Percentiles rank a stretch among this genome's conserved stretches.
phyloP scores from a whole-genome alignment of 2,797 vertebrate genomes.

The Buphagus erythrorhynchus region DNA sequence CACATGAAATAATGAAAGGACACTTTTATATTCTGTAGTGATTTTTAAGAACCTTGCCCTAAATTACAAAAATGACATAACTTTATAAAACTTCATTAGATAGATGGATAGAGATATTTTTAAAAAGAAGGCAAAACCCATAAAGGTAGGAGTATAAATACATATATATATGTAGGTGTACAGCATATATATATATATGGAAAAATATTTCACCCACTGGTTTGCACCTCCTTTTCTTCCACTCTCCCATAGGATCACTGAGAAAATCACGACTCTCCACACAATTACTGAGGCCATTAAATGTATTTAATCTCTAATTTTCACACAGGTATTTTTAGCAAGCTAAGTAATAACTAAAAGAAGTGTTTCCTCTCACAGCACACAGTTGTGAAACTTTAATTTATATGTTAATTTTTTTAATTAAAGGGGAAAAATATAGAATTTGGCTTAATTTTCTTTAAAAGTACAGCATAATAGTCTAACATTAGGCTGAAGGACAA shows the following conservation, averaged over 20 bases:
- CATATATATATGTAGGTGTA: neutral
- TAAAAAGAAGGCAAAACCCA: fast-evolving
- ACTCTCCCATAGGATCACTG: neutral
- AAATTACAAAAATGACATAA: neutral
- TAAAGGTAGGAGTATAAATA: neutral
- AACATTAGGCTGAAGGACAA: neutral
- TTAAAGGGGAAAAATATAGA: neutral
- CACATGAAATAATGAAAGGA: neutral
- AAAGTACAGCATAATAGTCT: neutral
- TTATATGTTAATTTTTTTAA: slow-evolving; percentile 68
- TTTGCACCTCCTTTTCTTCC: neutral
- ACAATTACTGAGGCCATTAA: neutral
- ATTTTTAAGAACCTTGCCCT: neutral
- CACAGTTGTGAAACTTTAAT: slow-evolving; percentile 34
- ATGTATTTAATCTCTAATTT: slow-evolving; percentile 14
- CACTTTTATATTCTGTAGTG: neutral
- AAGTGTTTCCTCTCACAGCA: slow-evolving; percentile 7
- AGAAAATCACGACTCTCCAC: neutral
- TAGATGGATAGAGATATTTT: neutral
- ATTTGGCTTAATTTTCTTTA: neutral
- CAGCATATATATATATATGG: too few relatives aligned
- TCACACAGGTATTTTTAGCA: neutral
- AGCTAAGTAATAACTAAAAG: slow-evolving; percentile 7
- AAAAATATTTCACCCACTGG: neutral
- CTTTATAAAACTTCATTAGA: neutral